phyloP scores from a whole-genome alignment of 1,140 invertebrate genomes.

The Lepidurus couesii region DNA sequence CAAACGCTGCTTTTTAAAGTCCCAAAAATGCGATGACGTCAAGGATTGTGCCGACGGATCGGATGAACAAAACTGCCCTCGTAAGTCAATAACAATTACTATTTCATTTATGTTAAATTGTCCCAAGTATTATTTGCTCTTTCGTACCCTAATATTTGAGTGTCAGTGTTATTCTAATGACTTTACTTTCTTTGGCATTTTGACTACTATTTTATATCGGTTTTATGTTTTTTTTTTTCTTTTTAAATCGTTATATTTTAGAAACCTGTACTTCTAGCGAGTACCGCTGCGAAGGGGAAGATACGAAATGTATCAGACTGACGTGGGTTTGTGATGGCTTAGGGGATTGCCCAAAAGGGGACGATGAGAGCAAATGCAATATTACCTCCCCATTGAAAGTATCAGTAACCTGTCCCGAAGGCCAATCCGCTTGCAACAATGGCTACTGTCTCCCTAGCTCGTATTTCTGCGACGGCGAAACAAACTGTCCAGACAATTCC shows the following conservation, averaged over 20 bases:
- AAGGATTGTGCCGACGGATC: neutral
- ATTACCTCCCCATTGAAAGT: conserved; percentile 31
- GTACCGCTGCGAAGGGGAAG: conserved; percentile 48
- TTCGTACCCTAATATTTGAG: too few species aligned
- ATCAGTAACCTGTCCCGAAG: neutral
- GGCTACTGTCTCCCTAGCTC: conserved; percentile 60
- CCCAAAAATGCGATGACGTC: neutral
- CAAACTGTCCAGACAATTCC: conserved; percentile 62
- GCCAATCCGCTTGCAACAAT: conserved; percentile 46
- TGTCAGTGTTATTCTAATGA: neutral
- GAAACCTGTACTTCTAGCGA: conserved; percentile 41
- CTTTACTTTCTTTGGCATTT: neutral
- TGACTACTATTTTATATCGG: neutral
- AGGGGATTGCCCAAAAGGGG: conserved; percentile 33
- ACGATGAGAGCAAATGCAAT: conserved; percentile 45
- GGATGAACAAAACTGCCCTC: neutral
- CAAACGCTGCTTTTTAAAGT: neutral
- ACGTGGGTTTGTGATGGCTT: conserved; percentile 52
- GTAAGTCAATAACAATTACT: neutral
- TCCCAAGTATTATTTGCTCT: too few species aligned
- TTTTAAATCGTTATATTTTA: neutral
- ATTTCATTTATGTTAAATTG: neutral
- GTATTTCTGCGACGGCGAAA: conserved; percentile 61
- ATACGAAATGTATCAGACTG: conserved; percentile 47
- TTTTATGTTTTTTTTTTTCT: neutral